These are phyloP conservation scores for Pristionchus fissidentatus DNA, from an alignment of 2,888 invertebrate species.

Conservation along the genomic window DNA sequence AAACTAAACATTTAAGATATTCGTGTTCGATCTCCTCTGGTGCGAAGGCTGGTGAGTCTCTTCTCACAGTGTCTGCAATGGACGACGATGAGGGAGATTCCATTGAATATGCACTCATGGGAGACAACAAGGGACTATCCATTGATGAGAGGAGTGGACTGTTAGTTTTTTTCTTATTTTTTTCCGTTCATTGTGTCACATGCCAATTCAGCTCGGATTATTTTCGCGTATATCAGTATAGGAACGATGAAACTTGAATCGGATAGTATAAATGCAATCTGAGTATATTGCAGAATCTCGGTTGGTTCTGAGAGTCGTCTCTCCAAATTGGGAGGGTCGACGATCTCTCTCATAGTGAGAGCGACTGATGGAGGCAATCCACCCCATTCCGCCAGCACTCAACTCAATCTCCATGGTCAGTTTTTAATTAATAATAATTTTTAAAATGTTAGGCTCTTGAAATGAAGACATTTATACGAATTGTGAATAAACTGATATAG, in stretches of 20 bases:
- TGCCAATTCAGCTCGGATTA: too few relatives aligned
- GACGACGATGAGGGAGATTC: slow-evolving; percentile 53
- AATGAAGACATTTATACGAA: not conserved
- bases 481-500: not conserved
- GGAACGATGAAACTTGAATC: not conserved
- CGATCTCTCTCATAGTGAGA: slow-evolving; percentile 90
- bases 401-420: slow-evolving; percentile 85
- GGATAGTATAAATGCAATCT: not conserved
- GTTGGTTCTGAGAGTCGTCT: slow-evolving; percentile 35
- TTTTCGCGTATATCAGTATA: not conserved
- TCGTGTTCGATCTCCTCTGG: slow-evolving; percentile 57
- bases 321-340: not conserved
- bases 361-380: slow-evolving; percentile 88
- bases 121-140: slow-evolving; percentile 41
- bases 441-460: too few relatives aligned
- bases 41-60: slow-evolving; percentile 61
- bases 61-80: slow-evolving; percentile 60
- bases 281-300: not conserved
- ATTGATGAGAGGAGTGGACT: slow-evolving; percentile 40
- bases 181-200: not conserved
- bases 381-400: slow-evolving; percentile 84
- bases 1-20: slow-evolving; percentile 53
- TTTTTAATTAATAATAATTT: not conserved
- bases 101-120: slow-evolving; percentile 43
- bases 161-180: slow-evolving; percentile 6